These are phyloP conservation scores for Varanus salvator DNA, from an alignment of 2,113 vertebrate species.

Conservation along the genomic window DNA sequence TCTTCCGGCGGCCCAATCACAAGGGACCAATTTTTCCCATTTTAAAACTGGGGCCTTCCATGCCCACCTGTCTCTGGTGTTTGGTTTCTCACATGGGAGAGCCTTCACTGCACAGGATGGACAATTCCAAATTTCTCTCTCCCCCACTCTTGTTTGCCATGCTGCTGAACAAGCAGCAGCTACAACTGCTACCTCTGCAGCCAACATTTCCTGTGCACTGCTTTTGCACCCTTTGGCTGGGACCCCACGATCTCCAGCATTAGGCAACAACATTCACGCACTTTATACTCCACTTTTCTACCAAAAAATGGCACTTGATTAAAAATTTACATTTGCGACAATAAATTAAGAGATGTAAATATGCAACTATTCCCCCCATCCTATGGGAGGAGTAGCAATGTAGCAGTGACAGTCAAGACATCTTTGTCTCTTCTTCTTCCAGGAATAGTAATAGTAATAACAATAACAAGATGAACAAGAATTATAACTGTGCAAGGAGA, in stretches of 20 bases:
- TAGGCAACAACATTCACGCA: background rate
- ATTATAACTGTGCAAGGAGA: background rate
- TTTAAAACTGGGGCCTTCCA: background rate
- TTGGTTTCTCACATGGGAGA: background rate
- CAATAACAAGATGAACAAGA: too few relatives aligned
- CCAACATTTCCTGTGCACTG: background rate
- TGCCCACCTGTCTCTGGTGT: background rate
- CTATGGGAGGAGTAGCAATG: background rate
- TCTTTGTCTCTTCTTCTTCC: background rate
- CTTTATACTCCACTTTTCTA: too few relatives aligned
- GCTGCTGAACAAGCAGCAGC: conserved; percentile 1
- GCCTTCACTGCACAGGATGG: background rate
- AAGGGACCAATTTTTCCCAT: background rate
- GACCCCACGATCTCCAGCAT: background rate
- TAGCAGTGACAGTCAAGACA: background rate
- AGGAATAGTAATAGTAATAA: background rate
- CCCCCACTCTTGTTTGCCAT: background rate
- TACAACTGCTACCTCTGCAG: background rate
- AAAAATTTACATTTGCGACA: conserved; percentile 3
- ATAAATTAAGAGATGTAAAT: conserved; percentile 29
- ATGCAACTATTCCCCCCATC: background rate
- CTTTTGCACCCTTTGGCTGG: background rate
- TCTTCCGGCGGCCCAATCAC: conserved; percentile 10
- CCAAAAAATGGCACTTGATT: background rate
- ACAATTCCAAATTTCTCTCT: background rate